Evolutionary conservation across 2,888 invertebrate species (phyloP).

Genomic region (Anodontia alba): DNA sequence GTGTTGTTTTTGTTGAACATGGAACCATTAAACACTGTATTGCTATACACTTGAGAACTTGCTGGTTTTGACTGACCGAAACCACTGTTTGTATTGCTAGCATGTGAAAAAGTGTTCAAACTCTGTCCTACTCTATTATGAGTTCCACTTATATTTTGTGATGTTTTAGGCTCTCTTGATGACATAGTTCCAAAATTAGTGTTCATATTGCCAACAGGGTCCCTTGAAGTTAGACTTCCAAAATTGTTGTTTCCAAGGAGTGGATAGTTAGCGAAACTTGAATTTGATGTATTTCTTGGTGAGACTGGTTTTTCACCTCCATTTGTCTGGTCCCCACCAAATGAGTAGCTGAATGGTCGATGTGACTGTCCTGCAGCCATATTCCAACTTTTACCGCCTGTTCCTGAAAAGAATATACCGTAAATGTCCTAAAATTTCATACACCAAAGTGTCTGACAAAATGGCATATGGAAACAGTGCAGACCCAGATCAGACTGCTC

Average conservation of each 20-base stretch:
- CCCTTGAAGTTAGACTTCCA: neutral
- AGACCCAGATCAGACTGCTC: no score
- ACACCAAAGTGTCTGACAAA: no score
- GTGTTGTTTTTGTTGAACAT: slow-evolving; percentile 7
- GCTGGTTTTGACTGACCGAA: neutral
- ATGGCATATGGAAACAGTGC: no score
- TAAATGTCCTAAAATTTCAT: no score
- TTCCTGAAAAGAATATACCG: slow-evolving; percentile 31
- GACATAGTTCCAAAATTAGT: neutral
- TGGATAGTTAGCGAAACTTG: slow-evolving; percentile 44
- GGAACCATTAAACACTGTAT: slow-evolving; percentile 6
- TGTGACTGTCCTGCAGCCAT: slow-evolving; percentile 26
- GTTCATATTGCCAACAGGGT: neutral
- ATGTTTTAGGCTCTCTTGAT: neutral
- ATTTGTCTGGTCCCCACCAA: slow-evolving; percentile 23
- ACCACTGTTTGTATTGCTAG: neutral
- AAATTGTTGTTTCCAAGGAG: neutral
- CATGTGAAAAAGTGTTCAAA: neutral
- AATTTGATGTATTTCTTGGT: slow-evolving; percentile 47
- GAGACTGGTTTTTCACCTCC: slow-evolving; percentile 35
- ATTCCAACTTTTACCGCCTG: slow-evolving; percentile 43
- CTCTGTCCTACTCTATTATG: neutral
- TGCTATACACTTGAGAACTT: neutral
- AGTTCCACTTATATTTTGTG: neutral
- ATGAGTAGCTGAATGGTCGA: slow-evolving; percentile 58